Evolutionary conservation across 2,113 vertebrate species (phyloP).

Genomic region (Azemiops feae): DNA sequence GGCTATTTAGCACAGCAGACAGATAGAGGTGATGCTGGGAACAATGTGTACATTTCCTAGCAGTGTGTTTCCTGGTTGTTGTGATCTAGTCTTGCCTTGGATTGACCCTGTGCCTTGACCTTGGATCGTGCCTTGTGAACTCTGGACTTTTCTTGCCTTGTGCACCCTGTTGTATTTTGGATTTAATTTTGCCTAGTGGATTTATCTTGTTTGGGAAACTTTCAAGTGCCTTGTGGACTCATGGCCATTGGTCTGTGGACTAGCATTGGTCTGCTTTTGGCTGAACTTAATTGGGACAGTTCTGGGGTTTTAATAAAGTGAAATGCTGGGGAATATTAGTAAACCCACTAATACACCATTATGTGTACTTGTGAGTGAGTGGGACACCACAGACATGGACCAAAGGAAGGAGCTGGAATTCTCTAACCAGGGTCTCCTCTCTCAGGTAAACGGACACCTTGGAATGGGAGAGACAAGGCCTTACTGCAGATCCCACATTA

Average conservation of each 20-base stretch:
- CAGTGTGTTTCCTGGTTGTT: background rate
- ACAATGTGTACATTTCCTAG: background rate
- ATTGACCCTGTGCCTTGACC: background rate
- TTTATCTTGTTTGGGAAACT: background rate
- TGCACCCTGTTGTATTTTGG: background rate
- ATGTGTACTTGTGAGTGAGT: background rate
- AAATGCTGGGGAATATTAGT: background rate
- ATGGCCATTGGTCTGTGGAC: background rate
- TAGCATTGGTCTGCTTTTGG: background rate
- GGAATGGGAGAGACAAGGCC: background rate
- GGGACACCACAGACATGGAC: background rate
- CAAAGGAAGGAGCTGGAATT: background rate
- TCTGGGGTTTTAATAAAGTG: background rate
- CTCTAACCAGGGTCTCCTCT: background rate
- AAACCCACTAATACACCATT: background rate
- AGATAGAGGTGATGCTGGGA: background rate
- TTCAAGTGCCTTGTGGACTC: background rate
- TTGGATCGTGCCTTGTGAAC: background rate
- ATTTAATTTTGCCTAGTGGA: background rate
- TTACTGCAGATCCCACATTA: background rate
- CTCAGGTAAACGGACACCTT: background rate
- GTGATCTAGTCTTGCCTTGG: background rate
- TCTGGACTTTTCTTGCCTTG: background rate
- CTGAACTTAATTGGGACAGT: background rate
- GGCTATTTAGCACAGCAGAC: background rate